Conservation (phyloP, 2,888 invertebrate species). For the Melanostoma scalare region DNA sequence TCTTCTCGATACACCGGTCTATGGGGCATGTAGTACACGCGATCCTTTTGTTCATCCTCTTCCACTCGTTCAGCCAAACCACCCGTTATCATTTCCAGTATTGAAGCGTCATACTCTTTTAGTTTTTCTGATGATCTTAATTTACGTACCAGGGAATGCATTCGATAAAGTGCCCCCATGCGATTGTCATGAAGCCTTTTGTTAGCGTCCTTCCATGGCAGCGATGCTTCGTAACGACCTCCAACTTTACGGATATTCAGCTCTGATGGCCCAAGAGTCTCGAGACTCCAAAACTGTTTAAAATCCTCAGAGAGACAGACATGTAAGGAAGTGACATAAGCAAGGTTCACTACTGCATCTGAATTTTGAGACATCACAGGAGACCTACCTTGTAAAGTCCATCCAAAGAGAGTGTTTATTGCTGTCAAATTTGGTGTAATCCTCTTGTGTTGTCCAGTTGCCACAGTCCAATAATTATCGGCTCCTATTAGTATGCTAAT, state of each 20-base stretch:
- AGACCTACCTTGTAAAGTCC: conserved; percentile 30
- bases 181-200: conserved; percentile 27
- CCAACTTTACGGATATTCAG: conserved; percentile 25
- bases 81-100: conserved; percentile 5
- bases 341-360: conserved; percentile 18
- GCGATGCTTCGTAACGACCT: conserved; percentile 32
- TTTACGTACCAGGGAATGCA: conserved; percentile 29
- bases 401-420: conserved; percentile 29
- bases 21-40: conserved; percentile 24
- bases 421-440: conserved; percentile 27
- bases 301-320: conserved; percentile 19
- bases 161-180: conserved; percentile 21
- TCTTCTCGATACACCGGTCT: conserved; percentile 30
- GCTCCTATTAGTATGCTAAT: conserved; percentile 31
- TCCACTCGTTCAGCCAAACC: conserved; percentile 11
- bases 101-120: conserved; percentile 11
- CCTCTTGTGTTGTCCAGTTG: conserved; percentile 22
- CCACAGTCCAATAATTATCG: conserved; percentile 33
- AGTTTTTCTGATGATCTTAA: conserved; percentile 20
- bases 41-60: neutral
- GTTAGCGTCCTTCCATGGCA: conserved; percentile 20
- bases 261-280: conserved; percentile 27
- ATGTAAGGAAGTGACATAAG: conserved; percentile 14
- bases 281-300: conserved; percentile 26
- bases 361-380: conserved; percentile 12